These are phyloP conservation scores for Myodes glareolus DNA, from an alignment of 2,113 vertebrate species.

Conservation along the genomic window DNA sequence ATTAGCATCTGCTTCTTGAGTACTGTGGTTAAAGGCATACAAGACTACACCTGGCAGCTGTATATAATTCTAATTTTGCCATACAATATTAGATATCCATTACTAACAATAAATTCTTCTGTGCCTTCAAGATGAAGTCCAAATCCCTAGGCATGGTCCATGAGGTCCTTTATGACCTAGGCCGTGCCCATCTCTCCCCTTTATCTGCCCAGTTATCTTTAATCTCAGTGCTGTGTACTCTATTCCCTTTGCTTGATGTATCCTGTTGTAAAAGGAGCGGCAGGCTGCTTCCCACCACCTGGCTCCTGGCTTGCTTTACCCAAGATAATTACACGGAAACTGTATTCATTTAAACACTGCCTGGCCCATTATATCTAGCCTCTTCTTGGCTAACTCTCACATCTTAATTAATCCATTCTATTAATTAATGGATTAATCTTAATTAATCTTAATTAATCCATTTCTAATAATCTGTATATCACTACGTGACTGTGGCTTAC, in stretches of 20 bases:
- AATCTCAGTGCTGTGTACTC: neutral
- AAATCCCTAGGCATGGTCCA: slow-evolving; percentile 3
- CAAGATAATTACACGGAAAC: no score
- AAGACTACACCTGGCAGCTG: neutral
- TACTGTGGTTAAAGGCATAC: neutral
- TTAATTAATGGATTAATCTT: no score
- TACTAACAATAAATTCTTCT: neutral
- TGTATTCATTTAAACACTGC: no score
- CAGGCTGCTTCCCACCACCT: no score
- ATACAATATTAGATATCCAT: neutral
- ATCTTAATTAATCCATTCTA: no score
- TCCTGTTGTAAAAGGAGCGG: no score
- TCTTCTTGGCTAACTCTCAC: no score
- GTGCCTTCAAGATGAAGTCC: neutral
- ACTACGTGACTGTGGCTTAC: no score
- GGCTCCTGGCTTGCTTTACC: no score
- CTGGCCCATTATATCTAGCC: no score
- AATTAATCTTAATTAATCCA: no score
- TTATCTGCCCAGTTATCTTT: neutral
- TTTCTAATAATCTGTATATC: no score
- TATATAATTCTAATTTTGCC: slow-evolving; percentile 31
- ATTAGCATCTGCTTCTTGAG: neutral
- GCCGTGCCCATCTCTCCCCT: neutral
- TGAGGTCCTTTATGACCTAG: neutral
- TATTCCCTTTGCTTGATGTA: neutral